Percentiles rank a stretch among this genome's conserved stretches.
phyloP scores from a whole-genome alignment of 1,140 invertebrate genomes.

The Pseudoatta argentina region DNA sequence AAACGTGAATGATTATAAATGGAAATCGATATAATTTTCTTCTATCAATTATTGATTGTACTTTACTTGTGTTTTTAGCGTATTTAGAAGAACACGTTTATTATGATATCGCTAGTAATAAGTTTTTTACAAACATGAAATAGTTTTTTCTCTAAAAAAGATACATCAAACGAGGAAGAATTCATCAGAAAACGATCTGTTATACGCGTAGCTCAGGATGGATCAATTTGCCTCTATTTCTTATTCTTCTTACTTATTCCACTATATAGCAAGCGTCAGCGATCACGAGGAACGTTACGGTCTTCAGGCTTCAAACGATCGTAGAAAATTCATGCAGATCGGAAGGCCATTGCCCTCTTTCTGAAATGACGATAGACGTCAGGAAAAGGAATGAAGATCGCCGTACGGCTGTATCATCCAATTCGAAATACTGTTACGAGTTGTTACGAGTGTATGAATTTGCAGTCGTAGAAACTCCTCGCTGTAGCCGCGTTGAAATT shows the following conservation, averaged over 20 bases:
- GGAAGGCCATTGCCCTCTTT: slow-evolving; percentile 47
- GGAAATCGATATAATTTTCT: neutral
- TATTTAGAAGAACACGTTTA: neutral
- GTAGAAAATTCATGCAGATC: slow-evolving; percentile 59
- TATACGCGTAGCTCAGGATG: slow-evolving; percentile 25
- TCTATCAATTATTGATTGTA: neutral
- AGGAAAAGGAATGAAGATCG: slow-evolving; percentile 27
- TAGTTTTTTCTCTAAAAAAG: neutral
- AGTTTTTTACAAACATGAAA: neutral
- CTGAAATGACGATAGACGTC: slow-evolving; percentile 44
- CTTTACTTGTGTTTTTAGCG: neutral
- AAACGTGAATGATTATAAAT: neutral
- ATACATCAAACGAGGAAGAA: neutral
- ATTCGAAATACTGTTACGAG: slow-evolving; percentile 43
- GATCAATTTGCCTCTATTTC: slow-evolving; percentile 34
- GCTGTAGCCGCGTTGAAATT: slow-evolving; percentile 2
- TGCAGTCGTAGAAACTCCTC: slow-evolving; percentile 23
- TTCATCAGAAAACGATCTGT: slow-evolving; percentile 31
- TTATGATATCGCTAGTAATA: neutral
- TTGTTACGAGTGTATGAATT: slow-evolving; percentile 44
- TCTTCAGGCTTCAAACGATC: slow-evolving; percentile 47
- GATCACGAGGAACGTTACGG: slow-evolving; percentile 53
- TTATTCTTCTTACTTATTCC: slow-evolving; percentile 41
- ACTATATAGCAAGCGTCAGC: slow-evolving; percentile 22
- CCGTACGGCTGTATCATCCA: slow-evolving; percentile 29